Base-by-base conservation (phyloP, 2,888 invertebrate species). In the Xestia ashworthii region DNA sequence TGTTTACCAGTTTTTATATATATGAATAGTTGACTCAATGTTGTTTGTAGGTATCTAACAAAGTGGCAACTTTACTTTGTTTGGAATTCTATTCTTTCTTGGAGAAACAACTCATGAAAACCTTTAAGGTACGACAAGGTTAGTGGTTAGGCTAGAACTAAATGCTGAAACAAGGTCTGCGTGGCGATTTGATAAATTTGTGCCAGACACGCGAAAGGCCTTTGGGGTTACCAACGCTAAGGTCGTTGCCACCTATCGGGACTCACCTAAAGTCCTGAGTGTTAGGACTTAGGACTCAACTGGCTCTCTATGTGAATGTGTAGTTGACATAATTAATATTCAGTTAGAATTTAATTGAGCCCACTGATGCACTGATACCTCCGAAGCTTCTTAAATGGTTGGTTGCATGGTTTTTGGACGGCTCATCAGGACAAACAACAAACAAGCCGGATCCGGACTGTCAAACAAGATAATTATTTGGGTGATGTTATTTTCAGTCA, bases 181-280 rank as follows among this genome's bases (percentile, higher is more conserved):
- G 48, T 83, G 66, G 50, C 48, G 48, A 25, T 53, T n/a, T 76
- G 22, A 66, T 67, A 14, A 32, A 71, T 67, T 32, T 44, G 32
- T 48, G 70, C 55, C 32, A 44, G 60, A 32, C 77, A 76, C 62
- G 70, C 70, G n/a, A 67, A 48, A 77, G 66, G 66, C 78, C 25
- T 66, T 60, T 71, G 78, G n/a, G 70, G 77, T 82, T 44, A 71
- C 66, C 58, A 58, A 50, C 14, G 12, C 65, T 65, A 66, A 32
- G 66, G 81, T 3, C 66, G 53, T 16, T 67, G 25, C 25, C 58
- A 50, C 16, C 22, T 58, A 66, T n/a, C n/a, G n/a, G n/a, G n/a
- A n/a, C n/a, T n/a, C n/a, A n/a, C n/a, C n/a, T n/a, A n/a, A n/a
- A 32, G 32, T 32, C 32, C 32, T 32, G 3, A 32, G 32, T 32